phyloP scores from a whole-genome alignment of 2,113 vertebrate genomes.

The Pao palembangensis region DNA sequence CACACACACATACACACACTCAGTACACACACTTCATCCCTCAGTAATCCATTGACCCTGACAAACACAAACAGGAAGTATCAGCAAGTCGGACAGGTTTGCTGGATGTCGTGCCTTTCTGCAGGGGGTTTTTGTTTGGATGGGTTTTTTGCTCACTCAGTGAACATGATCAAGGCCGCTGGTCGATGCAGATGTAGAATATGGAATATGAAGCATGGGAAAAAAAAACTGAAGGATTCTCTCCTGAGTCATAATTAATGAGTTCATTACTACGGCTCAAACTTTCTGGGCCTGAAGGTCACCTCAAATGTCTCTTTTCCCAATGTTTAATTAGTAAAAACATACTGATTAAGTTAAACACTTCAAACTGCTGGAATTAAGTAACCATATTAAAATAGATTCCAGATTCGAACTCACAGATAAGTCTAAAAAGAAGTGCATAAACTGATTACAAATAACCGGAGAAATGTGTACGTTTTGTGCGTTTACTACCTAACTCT shows the following conservation, averaged over 20 bases:
- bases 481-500: no score
- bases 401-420: no score
- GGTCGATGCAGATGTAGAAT: conserved; percentile 38
- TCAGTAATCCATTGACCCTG: conserved; percentile 54
- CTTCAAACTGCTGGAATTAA: no score
- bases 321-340: neutral
- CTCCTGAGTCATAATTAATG: neutral
- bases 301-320: no score
- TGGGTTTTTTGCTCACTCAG: conserved; percentile 9
- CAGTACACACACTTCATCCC: conserved; percentile 43
- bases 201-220: conserved; percentile 52
- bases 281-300: no score
- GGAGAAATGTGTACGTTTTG: no score
- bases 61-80: conserved; percentile 26
- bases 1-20: neutral
- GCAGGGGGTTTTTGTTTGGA: neutral
- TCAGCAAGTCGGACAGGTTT: conserved; percentile 4
- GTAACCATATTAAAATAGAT: no score
- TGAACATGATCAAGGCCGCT: conserved; percentile 49
- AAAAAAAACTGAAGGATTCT: conserved; percentile 7
- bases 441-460: no score
- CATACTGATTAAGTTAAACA: neutral
- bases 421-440: no score
- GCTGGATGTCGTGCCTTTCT: neutral
- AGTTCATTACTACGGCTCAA: no score